phyloP scores from a whole-genome alignment of 2,113 vertebrate species.

The Platysternon megacephalum region DNA sequence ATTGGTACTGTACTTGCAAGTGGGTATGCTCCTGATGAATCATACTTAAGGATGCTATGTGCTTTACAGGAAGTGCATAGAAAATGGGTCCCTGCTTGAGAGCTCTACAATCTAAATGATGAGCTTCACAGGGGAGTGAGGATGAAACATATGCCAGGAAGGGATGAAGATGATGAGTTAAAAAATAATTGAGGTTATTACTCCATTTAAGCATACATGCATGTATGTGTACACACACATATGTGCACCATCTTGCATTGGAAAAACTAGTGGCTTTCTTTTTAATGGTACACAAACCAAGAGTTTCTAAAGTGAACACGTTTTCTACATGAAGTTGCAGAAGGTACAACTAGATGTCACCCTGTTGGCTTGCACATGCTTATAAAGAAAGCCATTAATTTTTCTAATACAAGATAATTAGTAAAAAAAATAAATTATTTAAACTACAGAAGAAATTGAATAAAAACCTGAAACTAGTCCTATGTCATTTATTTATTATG shows the following conservation, averaged over 20 bases:
- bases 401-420: neutral
- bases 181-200: neutral
- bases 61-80: neutral
- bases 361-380: neutral
- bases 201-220: neutral
- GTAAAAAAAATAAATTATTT: neutral
- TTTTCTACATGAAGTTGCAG: neutral
- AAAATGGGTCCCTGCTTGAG: neutral
- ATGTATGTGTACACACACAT: neutral
- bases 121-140: neutral
- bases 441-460: neutral
- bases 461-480: neutral
- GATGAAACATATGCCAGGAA: neutral
- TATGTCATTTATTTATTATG: neutral
- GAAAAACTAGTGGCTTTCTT: accelerated
- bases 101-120: neutral
- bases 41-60: neutral
- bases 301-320: neutral
- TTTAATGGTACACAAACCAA: neutral
- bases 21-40: neutral
- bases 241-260: neutral
- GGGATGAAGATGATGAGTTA: neutral
- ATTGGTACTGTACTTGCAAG: neutral
- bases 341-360: neutral
- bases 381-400: neutral